Conservation (phyloP, 2,113 vertebrate genomes). For the Callorhinus ursinus region DNA sequence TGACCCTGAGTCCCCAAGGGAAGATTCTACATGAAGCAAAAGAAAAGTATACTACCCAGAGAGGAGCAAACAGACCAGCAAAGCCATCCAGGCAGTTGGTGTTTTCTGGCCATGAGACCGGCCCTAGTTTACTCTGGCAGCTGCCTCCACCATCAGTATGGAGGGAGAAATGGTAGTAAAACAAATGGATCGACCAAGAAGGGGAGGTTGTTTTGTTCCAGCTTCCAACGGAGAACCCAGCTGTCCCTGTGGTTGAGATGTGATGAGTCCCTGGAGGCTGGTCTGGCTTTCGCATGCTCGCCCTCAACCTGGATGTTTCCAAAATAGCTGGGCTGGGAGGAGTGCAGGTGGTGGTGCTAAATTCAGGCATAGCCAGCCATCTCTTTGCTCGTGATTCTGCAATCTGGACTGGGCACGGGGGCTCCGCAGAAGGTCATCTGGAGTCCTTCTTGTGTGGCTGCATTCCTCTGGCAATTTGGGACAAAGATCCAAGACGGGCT, state of each 20-base stretch:
- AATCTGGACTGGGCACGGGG: not conserved
- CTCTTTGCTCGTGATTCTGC: not conserved
- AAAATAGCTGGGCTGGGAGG: not conserved
- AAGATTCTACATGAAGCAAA: not conserved
- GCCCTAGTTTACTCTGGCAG: constrained; percentile 69
- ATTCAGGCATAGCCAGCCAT: not conserved
- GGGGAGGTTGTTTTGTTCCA: not conserved
- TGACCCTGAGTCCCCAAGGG: not conserved
- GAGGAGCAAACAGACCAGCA: not conserved
- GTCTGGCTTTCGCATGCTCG: not conserved
- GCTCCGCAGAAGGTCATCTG: not conserved
- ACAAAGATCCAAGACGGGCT: not conserved
- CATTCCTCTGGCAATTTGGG: not conserved
- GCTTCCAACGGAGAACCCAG: constrained; percentile 61
- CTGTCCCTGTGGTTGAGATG: not conserved
- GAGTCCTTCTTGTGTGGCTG: not conserved
- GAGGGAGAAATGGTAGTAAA: not conserved
- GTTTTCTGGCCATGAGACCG: constrained; percentile 28
- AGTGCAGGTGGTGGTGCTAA: not conserved
- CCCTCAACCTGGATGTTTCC: not conserved
- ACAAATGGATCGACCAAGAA: not conserved
- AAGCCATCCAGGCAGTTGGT: not conserved
- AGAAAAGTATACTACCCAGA: not conserved
- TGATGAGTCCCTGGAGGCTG: not conserved
- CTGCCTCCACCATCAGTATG: not conserved